Percentiles rank a stretch among this genome's conserved stretches.
These are phyloP conservation scores for Ischnus inquisitorius DNA, from an alignment of 2,888 invertebrate genomes.

Conservation along the genomic window DNA sequence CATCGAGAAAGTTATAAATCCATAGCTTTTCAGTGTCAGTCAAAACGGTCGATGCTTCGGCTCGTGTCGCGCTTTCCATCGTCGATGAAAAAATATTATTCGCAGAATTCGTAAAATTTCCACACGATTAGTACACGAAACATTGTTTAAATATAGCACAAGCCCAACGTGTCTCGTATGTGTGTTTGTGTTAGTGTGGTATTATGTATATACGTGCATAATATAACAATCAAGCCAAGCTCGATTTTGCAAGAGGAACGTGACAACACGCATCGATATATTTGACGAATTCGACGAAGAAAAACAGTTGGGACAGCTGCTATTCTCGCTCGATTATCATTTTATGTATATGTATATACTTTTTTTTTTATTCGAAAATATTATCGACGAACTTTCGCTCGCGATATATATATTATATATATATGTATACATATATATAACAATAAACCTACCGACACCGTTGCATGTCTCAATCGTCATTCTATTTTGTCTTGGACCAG, in stretches of 20 bases:
- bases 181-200: not conserved
- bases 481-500: constrained; percentile 50
- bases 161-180: not conserved
- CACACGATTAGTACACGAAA: constrained; percentile 11
- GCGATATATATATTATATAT: not conserved
- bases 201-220: constrained; percentile 7
- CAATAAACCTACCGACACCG: constrained; percentile 28
- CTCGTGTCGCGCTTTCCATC: not conserved
- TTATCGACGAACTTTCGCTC: constrained; percentile 35
- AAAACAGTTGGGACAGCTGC: constrained; percentile 18
- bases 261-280: constrained; percentile 44
- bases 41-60: constrained; percentile 22
- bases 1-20: constrained; percentile 22
- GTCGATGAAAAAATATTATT: not conserved
- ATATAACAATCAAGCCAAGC: constrained; percentile 42
- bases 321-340: constrained; percentile 7
- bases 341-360: not conserved
- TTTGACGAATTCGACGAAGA: constrained; percentile 27
- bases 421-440: constrained; percentile 17
- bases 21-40: constrained; percentile 14
- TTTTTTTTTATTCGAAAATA: constrained; percentile 33
- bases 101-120: constrained; percentile 6
- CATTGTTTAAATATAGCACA: constrained; percentile 1
- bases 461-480: constrained; percentile 30
- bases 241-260: constrained; percentile 45